Evolutionary conservation across 2,797 vertebrate species (phyloP).

Genomic region (Psittacula derbiana): DNA sequence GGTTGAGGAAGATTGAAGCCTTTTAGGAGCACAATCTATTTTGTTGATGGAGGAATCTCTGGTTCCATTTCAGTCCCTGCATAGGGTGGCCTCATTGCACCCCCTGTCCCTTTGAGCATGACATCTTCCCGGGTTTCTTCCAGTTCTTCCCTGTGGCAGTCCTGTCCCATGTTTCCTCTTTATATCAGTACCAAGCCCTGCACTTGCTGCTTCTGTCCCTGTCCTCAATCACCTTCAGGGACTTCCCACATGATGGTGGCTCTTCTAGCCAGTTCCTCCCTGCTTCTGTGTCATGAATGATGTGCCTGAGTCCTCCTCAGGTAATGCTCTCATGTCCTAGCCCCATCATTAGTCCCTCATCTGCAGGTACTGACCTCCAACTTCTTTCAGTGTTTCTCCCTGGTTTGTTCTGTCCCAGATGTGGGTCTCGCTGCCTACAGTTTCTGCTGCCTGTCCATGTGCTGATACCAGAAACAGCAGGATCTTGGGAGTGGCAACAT

Average conservation of each 20-base stretch:
- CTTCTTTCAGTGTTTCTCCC: not conserved
- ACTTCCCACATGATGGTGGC: not conserved
- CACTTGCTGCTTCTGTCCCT: not conserved
- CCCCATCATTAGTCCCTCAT: not conserved
- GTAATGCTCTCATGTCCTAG: not conserved
- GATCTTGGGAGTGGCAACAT: not conserved
- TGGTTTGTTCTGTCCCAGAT: not conserved
- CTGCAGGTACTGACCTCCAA: not conserved
- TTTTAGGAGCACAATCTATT: fast-evolving
- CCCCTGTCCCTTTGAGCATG: not conserved
- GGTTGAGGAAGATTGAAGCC: not conserved
- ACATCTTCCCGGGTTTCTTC: not conserved
- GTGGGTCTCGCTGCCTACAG: fast-evolving
- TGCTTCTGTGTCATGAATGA: not conserved
- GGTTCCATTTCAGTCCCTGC: not conserved
- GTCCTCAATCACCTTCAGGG: not conserved
- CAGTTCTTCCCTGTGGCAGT: not conserved
- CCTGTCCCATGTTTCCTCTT: not conserved
- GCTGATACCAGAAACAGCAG: not conserved
- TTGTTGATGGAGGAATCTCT: not conserved
- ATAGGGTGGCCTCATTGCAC: not conserved
- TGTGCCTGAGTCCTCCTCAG: not conserved
- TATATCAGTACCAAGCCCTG: not conserved
- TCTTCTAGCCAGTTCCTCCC: not conserved
- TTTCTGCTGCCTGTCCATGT: not conserved